Evolutionary conservation across 2,797 vertebrate species (phyloP).

Genomic region (Adelosebastes latens): DNA sequence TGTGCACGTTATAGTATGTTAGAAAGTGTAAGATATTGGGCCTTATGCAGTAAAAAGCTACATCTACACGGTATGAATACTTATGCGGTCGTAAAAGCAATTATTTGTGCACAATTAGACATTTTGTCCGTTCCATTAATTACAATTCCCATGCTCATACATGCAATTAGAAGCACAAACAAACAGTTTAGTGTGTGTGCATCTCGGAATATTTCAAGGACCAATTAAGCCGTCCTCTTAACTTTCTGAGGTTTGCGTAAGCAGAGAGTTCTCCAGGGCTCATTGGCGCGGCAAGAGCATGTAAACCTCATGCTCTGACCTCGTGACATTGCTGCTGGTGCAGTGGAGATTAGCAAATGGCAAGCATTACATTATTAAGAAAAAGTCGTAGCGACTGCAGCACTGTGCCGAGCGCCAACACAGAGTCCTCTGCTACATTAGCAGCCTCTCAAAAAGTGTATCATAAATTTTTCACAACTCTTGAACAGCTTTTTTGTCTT

Average conservation of each 20-base stretch:
- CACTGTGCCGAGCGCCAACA: not conserved
- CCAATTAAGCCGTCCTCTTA: conserved; percentile 27
- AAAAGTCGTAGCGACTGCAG: not conserved
- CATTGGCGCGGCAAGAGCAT: not conserved
- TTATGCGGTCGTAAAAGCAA: conserved; percentile 26
- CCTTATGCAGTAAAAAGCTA: not conserved
- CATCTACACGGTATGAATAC: not conserved
- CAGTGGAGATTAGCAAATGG: conserved; percentile 17
- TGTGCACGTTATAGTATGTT: not conserved
- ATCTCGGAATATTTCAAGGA: conserved; percentile 37
- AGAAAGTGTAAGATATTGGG: not conserved
- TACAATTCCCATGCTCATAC: conserved; percentile 41
- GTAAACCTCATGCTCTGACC: conserved; percentile 29
- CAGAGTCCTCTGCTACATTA: conserved; percentile 29
- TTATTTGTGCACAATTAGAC: conserved; percentile 52
- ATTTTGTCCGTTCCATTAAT: conserved; percentile 41
- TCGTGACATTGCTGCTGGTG: conserved; percentile 13
- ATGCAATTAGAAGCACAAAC: conserved; percentile 48
- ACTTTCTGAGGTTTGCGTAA: conserved; percentile 14
- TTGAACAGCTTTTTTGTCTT: conserved; percentile 51
- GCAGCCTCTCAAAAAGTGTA: conserved; percentile 41
- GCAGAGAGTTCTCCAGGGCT: conserved; percentile 5
- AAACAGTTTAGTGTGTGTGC: conserved; percentile 23
- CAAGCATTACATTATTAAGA: conserved; percentile 8
- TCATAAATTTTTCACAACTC: conserved; percentile 59